Base-by-base conservation (phyloP, 2,797 vertebrate species). In the Pseudocheirus occidentalis region DNA sequence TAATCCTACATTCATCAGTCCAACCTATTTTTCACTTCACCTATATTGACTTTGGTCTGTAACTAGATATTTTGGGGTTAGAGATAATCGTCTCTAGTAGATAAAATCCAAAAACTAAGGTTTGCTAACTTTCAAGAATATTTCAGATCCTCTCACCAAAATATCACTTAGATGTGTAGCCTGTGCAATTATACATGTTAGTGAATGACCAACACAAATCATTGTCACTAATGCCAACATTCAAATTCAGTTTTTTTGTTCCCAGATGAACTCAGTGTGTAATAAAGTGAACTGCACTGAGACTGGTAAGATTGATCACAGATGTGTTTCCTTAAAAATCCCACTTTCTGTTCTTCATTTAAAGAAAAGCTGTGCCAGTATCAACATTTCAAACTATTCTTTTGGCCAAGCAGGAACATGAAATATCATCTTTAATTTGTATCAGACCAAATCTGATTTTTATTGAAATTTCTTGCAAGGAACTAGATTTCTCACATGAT, bases 281-380 rank as follows among this genome's bases (percentile, higher is more conserved):
- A 97, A 96, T 95, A 96, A 97, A 96, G 95, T 90, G 55, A 95
- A 95, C 24, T 95, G 92, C 93, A 95, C 96, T 91, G 96, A 95
- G 95, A 96, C 92, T 87, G 90, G 21, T 29, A 31, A 96, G 94
- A 98, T 97, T 96, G 95, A 91, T 93, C 96, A 96, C 98, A 98
- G 97, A 98, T 98, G 97, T 59, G 96, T 95, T 97, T 94, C 91
- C 91, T 95, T 97, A 73, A 94, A 97, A 55, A 93, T 57, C 90
- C 95, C 93, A 73, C 89, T 96, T 94, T 97, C 97, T 97, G 97
- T 95, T 97, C 95, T 96, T 96, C 94, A 97, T 97, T 97, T 97
- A 95, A 97, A 97, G 93, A 92, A 94, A 97, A 96, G 21, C 92
- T 93, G 55, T 96, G 96, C 96, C 97, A 97, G 89, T 93, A 93